Conservation (phyloP, 2,797 vertebrate genomes). For the Acropternis orthonyx region DNA sequence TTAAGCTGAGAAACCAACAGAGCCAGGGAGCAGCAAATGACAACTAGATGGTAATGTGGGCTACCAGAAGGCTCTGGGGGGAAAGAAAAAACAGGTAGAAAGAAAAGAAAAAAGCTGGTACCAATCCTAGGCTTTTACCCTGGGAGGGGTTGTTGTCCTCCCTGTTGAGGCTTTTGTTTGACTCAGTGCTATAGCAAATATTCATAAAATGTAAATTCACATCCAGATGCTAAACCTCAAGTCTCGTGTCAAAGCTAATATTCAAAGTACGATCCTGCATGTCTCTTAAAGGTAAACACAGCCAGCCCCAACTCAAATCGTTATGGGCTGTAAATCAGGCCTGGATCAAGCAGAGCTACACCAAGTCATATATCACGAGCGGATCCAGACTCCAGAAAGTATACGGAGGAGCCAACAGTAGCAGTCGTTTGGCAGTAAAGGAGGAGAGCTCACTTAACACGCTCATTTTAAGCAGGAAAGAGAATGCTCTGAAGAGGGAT, state of each 20-base stretch:
- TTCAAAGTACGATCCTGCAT: background rate
- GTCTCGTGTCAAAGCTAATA: background rate
- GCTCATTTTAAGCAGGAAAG: background rate
- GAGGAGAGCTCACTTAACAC: background rate
- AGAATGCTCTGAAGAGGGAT: background rate
- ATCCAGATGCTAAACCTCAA: background rate
- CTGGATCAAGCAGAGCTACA: background rate
- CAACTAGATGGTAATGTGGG: background rate
- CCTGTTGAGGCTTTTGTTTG: background rate
- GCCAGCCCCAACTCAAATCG: background rate
- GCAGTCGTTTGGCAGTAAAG: background rate
- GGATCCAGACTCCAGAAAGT: background rate
- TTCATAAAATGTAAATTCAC: background rate
- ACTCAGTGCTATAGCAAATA: background rate
- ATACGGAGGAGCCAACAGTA: background rate
- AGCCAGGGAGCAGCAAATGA: background rate
- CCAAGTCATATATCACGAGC: background rate
- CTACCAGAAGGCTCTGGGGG: background rate
- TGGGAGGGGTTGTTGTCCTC: background rate
- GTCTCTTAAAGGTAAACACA: background rate
- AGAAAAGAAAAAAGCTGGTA: background rate
- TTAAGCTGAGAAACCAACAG: conserved; percentile 23
- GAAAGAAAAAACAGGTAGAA: background rate
- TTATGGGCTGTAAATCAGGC: background rate
- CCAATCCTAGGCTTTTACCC: background rate